Base-by-base conservation (phyloP, 2,797 vertebrate species). In the Spea hammondii region DNA sequence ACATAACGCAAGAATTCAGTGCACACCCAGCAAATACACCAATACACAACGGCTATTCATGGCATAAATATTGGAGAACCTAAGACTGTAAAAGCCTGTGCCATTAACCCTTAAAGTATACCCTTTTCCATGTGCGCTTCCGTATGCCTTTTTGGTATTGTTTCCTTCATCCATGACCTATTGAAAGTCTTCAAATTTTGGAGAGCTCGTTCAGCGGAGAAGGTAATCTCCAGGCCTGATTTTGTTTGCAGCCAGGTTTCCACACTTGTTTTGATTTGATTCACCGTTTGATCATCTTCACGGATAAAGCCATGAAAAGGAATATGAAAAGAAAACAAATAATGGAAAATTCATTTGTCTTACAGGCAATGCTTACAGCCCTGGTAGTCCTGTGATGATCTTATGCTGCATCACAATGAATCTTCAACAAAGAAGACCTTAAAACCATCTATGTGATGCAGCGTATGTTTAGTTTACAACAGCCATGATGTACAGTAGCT, bases 181-280 rank as follows among this genome's bases (percentile, higher is more conserved):
- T 14, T 77, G 14, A 82, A 45, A 49, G 45, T 54, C 48, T 49
- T 72, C 11, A 91, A 83, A 79, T 90, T 88, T 65, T 79, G 75
- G 76, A 86, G 81, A 44, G 89, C 89, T 73, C 89, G 84, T 46
- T 86, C 65, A 13, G 86, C 89, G 2, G 86, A 84, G 79, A 90
- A 91, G 59, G 78, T 32, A 65, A 91, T 84, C 0, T 86, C 84
- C 69, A 86, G 86, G 67, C 88, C 89, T 0, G 88, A 83, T 74
- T 82, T 85, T 54, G 82, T 73, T 51, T 84, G 84, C 8, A 91
- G 82, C 89, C 89, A 91, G 65, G 74, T 84, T 75, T 91, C 85
- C 50, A 89, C 88, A 5, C 87, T 80, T 1, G 76, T 46, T 80
- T 81, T 87, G 51, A 91, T 82, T 80, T 83, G 86, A 62, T 44